phyloP scores from a whole-genome alignment of 2,113 vertebrate genomes.

The Paramormyrops kingsleyae region DNA sequence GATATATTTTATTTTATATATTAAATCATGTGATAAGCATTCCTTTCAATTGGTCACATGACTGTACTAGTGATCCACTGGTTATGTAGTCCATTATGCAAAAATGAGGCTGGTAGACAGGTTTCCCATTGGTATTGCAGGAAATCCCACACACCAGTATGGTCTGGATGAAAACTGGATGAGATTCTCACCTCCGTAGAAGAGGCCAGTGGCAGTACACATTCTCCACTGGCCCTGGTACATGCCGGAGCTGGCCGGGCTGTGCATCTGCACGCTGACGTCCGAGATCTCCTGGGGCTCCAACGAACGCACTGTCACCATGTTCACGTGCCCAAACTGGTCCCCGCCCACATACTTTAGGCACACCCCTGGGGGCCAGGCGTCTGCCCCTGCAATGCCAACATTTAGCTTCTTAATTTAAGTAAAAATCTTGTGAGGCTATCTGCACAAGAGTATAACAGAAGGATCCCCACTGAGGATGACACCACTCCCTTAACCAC shows the following conservation, averaged over 20 bases:
- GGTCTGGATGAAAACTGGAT: neutral
- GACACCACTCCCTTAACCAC: neutral
- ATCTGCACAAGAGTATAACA: neutral
- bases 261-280: conserved; percentile 96
- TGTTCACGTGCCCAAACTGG: conserved; percentile 96
- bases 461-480: neutral
- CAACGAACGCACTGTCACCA: conserved; percentile 90
- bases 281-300: conserved; percentile 94
- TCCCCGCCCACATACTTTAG: conserved; percentile 96
- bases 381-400: conserved; percentile 71
- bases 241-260: conserved; percentile 88
- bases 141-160: neutral
- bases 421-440: neutral
- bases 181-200: conserved; percentile 83
- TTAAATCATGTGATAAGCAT: neutral
- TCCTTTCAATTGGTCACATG: neutral
- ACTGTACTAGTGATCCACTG: neutral
- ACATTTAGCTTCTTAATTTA: neutral
- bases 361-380: conserved; percentile 92
- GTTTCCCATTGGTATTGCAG: neutral
- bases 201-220: conserved; percentile 93
- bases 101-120: neutral
- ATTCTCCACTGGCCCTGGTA: conserved; percentile 99
- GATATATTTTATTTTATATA: neutral
- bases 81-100: neutral